Evolutionary conservation across 2,888 invertebrate genomes (phyloP).

Genomic region (Nasonovia ribisnigri): DNA sequence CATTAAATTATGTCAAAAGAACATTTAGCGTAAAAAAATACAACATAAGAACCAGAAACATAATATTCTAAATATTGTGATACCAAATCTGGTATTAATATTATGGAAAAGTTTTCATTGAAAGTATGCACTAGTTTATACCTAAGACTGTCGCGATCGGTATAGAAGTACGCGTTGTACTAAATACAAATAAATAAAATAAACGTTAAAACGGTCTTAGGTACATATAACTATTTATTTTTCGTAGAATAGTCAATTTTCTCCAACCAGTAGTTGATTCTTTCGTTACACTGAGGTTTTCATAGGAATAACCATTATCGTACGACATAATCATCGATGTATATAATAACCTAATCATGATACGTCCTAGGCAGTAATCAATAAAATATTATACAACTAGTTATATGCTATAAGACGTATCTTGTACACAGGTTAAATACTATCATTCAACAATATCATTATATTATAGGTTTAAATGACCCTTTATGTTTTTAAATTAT

Average conservation of each 20-base stretch:
- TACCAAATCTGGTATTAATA: not conserved
- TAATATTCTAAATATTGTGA: not conserved
- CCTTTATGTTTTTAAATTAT: not conserved
- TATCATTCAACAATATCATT: not conserved
- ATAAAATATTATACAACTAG: not conserved
- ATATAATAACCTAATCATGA: not conserved
- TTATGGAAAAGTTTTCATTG: not conserved
- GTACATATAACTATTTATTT: not conserved
- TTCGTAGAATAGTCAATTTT: not conserved
- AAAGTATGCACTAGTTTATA: not conserved
- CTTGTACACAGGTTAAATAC: not conserved
- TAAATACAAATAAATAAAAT: not conserved
- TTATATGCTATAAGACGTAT: not conserved
- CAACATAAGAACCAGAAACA: not conserved
- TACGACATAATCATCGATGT: not conserved
- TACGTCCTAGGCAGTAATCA: not conserved
- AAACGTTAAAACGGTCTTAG: not conserved
- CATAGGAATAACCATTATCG: not conserved
- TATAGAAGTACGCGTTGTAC: not conserved
- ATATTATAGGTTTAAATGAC: not conserved
- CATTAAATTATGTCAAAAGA: too few species aligned
- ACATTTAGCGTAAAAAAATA: not conserved
- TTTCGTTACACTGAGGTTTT: not conserved
- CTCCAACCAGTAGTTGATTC: not conserved
- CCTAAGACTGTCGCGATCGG: not conserved